Base-by-base conservation (phyloP, 2,888 invertebrate species). In the Heliconius ethilla region DNA sequence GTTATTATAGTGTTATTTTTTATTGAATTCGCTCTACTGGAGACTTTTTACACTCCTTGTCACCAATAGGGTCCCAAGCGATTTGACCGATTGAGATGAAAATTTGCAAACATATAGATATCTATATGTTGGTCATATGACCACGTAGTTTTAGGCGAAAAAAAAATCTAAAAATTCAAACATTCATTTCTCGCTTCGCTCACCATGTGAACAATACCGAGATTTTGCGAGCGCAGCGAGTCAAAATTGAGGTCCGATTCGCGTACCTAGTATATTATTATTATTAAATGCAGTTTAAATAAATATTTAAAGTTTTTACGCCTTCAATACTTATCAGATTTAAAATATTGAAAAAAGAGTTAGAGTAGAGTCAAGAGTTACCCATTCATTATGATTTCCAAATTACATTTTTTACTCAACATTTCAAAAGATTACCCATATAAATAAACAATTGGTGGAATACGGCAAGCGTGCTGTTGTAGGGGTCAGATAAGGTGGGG, bases 361-460 rank as follows among this genome's bases (percentile, higher is more conserved):
- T n/a, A n/a, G n/a, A n/a, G n/a, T n/a, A n/a, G n/a, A 45, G 2
- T 9, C 13, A 63, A 18, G n/a, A 18, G 25, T 15, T 73, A 27
- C 45, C 70, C 62, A 81, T 80, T 67, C 70, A 67, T 62, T 78
- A 79, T 81, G 79, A 80, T 78, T 78, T 80, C 78, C 78, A 33
- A 7, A 65, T 76, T 75, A 25, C 78, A 65, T 79, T 79, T 80
- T 81, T 73, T 75, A 67, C 63, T 66, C 77, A 78, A 79, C 82
- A 86, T 88, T 88, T 88, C 86, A 86, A 87, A 89, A 90, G 90
- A 90, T 92, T 88, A 91, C 89, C 89, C 89, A 82, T 82, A 85
- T 87, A 87, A 89, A 90, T 88, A 91, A 91, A 92, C 89, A 90
- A 89, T 87, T 85, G 88, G 84, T 84, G 85, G 83, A 85, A 84